Base-by-base conservation (phyloP, 2,797 vertebrate species). In the Anisognathus igniventris region DNA sequence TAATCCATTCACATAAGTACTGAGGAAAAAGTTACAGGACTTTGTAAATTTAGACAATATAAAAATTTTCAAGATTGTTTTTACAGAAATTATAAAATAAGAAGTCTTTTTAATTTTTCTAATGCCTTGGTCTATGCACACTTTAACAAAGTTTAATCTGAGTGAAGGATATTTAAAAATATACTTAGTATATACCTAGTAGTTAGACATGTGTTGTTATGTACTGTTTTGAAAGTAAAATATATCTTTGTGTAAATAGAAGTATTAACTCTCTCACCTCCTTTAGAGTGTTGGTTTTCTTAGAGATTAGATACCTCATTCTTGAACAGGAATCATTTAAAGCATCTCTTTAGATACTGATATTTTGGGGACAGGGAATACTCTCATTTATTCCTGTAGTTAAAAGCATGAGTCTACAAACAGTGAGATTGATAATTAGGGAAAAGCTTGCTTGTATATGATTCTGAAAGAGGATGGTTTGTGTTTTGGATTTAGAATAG, bases 121-220 rank as follows among this genome's bases (percentile, higher is more conserved):
- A 93, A 96, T 94, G 94, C 93, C 84, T 97, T 97, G 87, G 78
- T 95, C 93, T 95, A 93, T 94, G 94, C 86, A 94, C 66, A 78
- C 45, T 94, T 91, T 64, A 92, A 75, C 22, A 68, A 58, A 90
- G 54, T 75, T 92, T 94, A 86, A 88, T 92, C 56, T 88, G 66
- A 84, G 35, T 84, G 77, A 92, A 85, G 62, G 45, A 84, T 95
- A 90, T 92, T 95, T 88, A 47, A 90, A 91, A 77, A 73, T 54
- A 81, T 79, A 76, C 51, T 30, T 88, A 40, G 14, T 54, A 54
- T 54, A 54, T 54, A n/a, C 53, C 21, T 39, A 28, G 31, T 87
- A 95, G 79, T 70, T 94, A 95, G 81, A 40, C 54, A n/a, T 53
- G 58, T 84, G 61, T 76, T 87, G 27, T 80, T 86, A 37, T 48